A percentile compares a stretch with the other conserved stretches of the same genome.
phyloP scores from a whole-genome alignment of 2,888 invertebrate species.

The Cephonodes hylas region DNA sequence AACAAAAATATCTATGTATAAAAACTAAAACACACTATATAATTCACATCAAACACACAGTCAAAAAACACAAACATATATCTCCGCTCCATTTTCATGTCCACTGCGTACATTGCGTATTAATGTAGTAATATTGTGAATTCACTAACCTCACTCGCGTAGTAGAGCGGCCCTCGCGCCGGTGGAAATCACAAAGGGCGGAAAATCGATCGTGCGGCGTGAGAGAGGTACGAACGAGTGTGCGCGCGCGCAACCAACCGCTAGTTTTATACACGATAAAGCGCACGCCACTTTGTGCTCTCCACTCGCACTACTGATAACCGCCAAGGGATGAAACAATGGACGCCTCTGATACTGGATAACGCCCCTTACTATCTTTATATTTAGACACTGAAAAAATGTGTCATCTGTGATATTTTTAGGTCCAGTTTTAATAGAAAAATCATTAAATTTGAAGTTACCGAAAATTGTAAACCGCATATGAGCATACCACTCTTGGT shows the following conservation, averaged over 20 bases:
- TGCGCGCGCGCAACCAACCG: constrained; percentile 67
- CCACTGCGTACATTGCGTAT: constrained; percentile 25
- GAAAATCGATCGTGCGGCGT: constrained; percentile 60
- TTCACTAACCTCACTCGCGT: constrained; percentile 73
- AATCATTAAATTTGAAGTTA: no score
- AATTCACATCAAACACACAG: constrained; percentile 24
- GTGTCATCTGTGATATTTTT: no score
- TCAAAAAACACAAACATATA: constrained; percentile 21
- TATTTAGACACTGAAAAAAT: neutral
- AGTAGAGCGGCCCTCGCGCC: constrained; percentile 57
- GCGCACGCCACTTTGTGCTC: constrained; percentile 44
- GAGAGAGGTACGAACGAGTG: constrained; percentile 63
- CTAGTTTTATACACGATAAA: constrained; percentile 71
- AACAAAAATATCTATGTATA: neutral
- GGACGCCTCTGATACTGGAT: neutral
- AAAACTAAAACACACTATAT: neutral
- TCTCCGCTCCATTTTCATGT: constrained; percentile 9
- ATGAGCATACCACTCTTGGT: no score
- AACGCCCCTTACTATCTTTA: neutral
- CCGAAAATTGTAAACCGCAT: no score
- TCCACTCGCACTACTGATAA: constrained; percentile 17
- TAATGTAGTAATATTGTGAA: constrained; percentile 39
- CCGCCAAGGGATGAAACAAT: constrained; percentile 21
- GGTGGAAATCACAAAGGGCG: constrained; percentile 60
- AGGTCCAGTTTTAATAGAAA: no score